Base-by-base conservation (phyloP, 2,113 vertebrate genomes). In the Dipodomys spectabilis region DNA sequence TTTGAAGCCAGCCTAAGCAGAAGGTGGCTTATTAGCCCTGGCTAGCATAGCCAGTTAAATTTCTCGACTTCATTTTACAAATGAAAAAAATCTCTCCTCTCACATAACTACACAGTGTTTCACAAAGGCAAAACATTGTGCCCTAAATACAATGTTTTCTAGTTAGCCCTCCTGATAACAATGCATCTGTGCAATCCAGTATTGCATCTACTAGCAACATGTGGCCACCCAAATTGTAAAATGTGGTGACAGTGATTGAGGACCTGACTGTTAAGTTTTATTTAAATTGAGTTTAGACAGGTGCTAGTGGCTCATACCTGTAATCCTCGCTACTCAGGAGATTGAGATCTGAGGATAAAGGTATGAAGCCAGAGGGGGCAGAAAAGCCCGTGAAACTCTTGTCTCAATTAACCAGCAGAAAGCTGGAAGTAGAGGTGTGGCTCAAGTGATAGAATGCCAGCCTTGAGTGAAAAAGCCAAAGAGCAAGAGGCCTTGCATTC, bases 41-140 rank as follows among this genome's bases (percentile, higher is more conserved):
- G 53, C 15, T 57, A 57, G 7, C 67, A 25, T 16, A 4, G 45
- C 67, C 27, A 44, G 71, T 0, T 44, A 32, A 92, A 60, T 75
- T 82, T 88, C 68, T 94, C 77, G 83, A 92, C 22, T 81, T 84
- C 44, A 60, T 53, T 86, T 87, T 71, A 86, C 30, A 88, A 82
- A 84, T 64, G 57, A 69, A 90, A 93, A 86, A 81, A 68, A 44
- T 19, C 30, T 64, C 7, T 19, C 67, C n/a, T 83, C n/a, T 27
- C 12, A 92, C 11, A 25, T 77, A 15, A 88, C 71, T 92, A 74
- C 13, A 57, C 12, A 57, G 53, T 11, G 53, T 57, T 57, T 57
- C 15, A 13, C 53, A 57, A 57, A 57, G 53, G 53, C 53, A 57
- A 57, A 53, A 57, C 53, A 57, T 18, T 57, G 53, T 57, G 69